Evolutionary conservation across 2,113 vertebrate genomes (phyloP).

Genomic region (Passer montanus): DNA sequence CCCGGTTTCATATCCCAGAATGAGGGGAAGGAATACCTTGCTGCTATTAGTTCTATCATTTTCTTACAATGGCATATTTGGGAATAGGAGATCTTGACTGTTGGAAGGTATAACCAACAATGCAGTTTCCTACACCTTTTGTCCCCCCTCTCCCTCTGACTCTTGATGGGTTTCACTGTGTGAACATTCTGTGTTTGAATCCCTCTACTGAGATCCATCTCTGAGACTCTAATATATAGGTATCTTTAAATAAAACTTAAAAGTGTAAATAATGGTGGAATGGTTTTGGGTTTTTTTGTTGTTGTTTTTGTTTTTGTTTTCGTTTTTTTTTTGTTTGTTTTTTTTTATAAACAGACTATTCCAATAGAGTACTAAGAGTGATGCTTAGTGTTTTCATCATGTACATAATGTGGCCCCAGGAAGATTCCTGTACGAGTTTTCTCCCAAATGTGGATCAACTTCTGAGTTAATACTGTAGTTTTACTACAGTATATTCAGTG

Average conservation of each 20-base stretch:
- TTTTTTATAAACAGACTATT: not conserved
- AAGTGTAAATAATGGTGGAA: too few species aligned
- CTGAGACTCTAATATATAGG: not conserved
- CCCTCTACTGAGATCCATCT: not conserved
- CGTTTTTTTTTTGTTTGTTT: not conserved
- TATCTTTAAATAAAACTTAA: not conserved
- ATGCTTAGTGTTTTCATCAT: not conserved
- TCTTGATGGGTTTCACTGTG: not conserved
- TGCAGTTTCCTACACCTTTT: not conserved
- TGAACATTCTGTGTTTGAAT: not conserved
- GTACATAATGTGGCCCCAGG: not conserved
- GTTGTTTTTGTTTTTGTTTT: not conserved
- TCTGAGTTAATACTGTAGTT: not conserved
- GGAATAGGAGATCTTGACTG: not conserved
- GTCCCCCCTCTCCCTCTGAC: not conserved
- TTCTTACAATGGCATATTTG: not conserved
- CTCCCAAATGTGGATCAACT: not conserved
- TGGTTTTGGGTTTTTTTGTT: not conserved
- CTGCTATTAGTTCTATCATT: constrained; percentile 36
- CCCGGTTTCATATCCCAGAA: constrained; percentile 26
- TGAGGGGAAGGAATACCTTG: constrained; percentile 38
- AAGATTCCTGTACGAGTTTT: not conserved
- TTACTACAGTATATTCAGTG: not conserved
- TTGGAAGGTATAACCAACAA: not conserved
- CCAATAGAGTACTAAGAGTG: not conserved